phyloP scores from a whole-genome alignment of 92 coral and sea anemone species.

The Scolanthus callimorphus region DNA sequence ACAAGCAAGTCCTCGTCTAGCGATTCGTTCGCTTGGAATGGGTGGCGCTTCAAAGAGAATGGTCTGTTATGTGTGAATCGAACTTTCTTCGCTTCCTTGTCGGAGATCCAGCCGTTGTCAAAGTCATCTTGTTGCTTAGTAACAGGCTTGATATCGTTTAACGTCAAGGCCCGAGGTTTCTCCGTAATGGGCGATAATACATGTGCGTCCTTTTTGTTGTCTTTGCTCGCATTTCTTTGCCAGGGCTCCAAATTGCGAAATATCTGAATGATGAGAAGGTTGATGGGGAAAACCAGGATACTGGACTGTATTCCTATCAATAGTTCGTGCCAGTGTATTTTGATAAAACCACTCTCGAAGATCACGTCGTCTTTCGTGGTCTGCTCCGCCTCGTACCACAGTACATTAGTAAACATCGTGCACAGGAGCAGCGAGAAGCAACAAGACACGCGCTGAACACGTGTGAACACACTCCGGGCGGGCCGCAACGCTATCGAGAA shows the following conservation, averaged over 20 bases:
- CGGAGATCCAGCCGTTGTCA: neutral
- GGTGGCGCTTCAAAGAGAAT: neutral
- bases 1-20: slow-evolving; percentile 23
- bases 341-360: slow-evolving; percentile 71
- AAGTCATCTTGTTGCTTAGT: slow-evolving; percentile 7
- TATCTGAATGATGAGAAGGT: slow-evolving; percentile 74
- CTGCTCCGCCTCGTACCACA: slow-evolving; percentile 67
- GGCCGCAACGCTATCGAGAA: slow-evolving; percentile 97
- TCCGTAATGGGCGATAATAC: neutral
- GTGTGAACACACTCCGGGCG: slow-evolving; percentile 89
- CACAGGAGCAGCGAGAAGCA: slow-evolving; percentile 83
- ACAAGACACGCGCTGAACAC: slow-evolving; percentile 91
- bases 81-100: neutral
- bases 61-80: neutral
- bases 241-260: slow-evolving; percentile 74
- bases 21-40: slow-evolving; percentile 1
- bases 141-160: slow-evolving; percentile 18
- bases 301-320: slow-evolving; percentile 87
- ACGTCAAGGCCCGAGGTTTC: neutral
- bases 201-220: slow-evolving; percentile 15
- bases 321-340: slow-evolving; percentile 79
- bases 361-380: slow-evolving; percentile 60
- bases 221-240: slow-evolving; percentile 39
- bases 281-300: slow-evolving; percentile 89
- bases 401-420: slow-evolving; percentile 86